A percentile compares a stretch with the other conserved stretches of the same genome.
phyloP scores from a whole-genome alignment of 1,140 invertebrate genomes.

The Pteromalus puparum region DNA sequence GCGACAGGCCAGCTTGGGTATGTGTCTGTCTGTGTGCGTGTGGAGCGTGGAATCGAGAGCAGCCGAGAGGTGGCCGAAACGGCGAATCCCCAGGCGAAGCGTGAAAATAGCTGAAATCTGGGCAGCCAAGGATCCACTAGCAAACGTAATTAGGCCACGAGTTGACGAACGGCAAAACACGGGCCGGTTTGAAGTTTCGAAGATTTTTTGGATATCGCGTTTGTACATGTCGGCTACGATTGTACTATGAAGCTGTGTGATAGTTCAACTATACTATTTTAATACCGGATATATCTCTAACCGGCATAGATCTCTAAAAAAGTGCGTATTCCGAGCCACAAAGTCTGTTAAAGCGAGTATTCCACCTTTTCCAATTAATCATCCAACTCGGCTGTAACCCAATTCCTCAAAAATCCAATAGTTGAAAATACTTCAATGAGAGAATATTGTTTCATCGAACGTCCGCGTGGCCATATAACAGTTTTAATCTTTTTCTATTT shows the following conservation, averaged over 20 bases:
- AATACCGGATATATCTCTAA: no score
- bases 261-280: no score
- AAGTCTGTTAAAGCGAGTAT: background rate
- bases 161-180: background rate
- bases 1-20: no score
- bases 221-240: no score
- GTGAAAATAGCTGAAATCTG: slow-evolving; percentile 37
- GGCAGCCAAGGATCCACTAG: background rate
- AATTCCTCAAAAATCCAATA: background rate
- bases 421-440: background rate
- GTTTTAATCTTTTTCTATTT: background rate
- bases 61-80: background rate
- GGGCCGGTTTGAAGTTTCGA: no score
- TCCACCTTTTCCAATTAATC: background rate
- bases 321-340: background rate
- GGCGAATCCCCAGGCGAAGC: background rate
- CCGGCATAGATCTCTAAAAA: no score
- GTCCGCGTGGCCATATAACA: background rate
- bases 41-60: background rate
- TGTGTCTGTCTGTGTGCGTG: background rate
- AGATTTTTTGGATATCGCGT: no score
- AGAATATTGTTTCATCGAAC: background rate
- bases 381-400: background rate
- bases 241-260: no score
- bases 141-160: slow-evolving; percentile 22